Conservation (phyloP, 2,888 invertebrate genomes). For the Tipula lateralis region DNA sequence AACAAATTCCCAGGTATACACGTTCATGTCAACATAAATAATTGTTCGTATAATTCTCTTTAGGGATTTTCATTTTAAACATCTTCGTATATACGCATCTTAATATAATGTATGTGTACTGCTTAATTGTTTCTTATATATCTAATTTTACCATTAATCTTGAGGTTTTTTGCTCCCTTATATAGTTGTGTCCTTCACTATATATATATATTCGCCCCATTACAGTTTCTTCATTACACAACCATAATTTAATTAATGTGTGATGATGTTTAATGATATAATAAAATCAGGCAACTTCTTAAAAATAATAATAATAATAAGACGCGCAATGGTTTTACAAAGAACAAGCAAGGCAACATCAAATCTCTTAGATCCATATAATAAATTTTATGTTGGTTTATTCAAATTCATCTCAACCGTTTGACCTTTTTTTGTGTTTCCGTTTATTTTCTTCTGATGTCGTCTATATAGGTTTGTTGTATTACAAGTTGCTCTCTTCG, state of each 20-base stretch:
- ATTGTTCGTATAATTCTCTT: neutral
- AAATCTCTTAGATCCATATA: neutral
- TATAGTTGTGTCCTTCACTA: neutral
- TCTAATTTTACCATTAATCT: neutral
- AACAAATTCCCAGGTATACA: neutral
- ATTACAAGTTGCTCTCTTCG: neutral
- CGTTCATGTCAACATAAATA: neutral
- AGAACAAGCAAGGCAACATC: neutral
- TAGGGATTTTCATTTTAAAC: neutral
- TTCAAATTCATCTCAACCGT: neutral
- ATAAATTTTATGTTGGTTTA: neutral
- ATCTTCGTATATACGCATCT: neutral
- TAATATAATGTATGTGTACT: neutral
- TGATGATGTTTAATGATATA: no score
- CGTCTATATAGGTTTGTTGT: neutral
- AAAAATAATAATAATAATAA: neutral
- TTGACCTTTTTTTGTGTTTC: neutral
- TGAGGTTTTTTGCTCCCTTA: neutral
- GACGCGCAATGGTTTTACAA: neutral
- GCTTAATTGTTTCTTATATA: neutral
- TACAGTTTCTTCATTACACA: neutral
- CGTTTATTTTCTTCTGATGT: neutral
- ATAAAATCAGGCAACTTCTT: neutral
- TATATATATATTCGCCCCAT: neutral
- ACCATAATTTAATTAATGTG: neutral